Base-by-base conservation (phyloP, 2,797 vertebrate genomes). In the Karalla daura region DNA sequence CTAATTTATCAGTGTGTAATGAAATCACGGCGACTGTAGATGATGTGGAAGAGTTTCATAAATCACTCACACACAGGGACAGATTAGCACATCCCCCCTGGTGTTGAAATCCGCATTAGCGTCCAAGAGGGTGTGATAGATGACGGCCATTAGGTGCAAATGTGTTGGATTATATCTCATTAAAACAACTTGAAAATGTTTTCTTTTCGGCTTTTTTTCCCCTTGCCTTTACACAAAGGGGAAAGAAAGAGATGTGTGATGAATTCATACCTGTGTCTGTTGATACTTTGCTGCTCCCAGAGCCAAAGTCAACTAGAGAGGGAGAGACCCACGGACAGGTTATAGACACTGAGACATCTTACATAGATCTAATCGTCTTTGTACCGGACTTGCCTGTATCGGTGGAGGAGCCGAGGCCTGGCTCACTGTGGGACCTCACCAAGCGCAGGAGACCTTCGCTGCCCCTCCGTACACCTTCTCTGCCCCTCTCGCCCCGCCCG, bases 361-460 rank as follows among this genome's bases (percentile, higher is more conserved):
- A 32, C 8, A 43, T 4, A 63, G 1, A 18, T 24, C 24, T 21
- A 8, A 37, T 36, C 1, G 20, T 18, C 9, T 36, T 37, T 3
- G 5, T 11, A 9, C 65, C 12, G 9, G 18, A 45, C 41, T 71
- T 67, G 96, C 96, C 95, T 37, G 91, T 90, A 2, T 85, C 83
- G 7, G 85, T 84, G 0, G 88, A 93, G 6, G 85, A 91, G 69
- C 89, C 78, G 17, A 98, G 90, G 0, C 96, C 96, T 0, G 98
- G 98, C 74, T 99, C 97, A 8, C 98, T 99, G 88, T 96, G 96
- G 0, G 96, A 96, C 85, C 98, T 91, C 35, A 95, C 63, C 5
- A 98, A 93, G 13, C 85, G 90, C 15, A 89, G 58, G 36, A 89
- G 77, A 7, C 81, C 78, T 8, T 91, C 90, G 2, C 87, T 81